Conservation (phyloP, 2,797 vertebrate genomes). For the Erithacus rubecula region DNA sequence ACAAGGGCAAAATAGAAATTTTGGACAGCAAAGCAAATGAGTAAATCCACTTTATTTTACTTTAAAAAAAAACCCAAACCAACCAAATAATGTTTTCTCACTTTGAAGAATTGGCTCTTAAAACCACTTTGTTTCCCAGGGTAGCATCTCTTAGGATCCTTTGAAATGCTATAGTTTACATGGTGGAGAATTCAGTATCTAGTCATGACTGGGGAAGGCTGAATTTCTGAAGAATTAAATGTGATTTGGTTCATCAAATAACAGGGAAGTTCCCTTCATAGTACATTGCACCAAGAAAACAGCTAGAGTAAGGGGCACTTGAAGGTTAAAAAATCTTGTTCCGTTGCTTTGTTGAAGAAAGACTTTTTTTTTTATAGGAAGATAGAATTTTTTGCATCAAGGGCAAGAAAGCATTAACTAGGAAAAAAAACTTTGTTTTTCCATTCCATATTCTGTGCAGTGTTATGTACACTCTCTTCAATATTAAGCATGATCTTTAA, state of each 20-base stretch:
- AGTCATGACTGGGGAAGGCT: background rate
- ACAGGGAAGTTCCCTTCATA: background rate
- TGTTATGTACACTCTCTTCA: background rate
- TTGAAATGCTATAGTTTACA: background rate
- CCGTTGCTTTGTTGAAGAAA: background rate
- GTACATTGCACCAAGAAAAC: background rate
- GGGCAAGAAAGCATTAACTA: background rate
- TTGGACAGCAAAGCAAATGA: constrained; percentile 67
- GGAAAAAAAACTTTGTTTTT: background rate
- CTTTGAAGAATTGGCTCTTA: background rate
- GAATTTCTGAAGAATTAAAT: background rate
- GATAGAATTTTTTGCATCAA: background rate
- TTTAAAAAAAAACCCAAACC: background rate
- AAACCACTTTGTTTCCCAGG: background rate
- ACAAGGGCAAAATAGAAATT: constrained; percentile 83
- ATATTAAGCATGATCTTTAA: background rate
- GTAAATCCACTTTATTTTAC: constrained; percentile 15
- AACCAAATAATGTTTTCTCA: background rate
- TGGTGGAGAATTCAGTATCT: background rate
- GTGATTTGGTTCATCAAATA: background rate
- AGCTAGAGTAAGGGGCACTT: background rate
- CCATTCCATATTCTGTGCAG: background rate
- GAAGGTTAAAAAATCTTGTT: background rate
- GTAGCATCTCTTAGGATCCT: background rate
- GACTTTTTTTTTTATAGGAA: background rate